Base-by-base conservation (phyloP, 2,888 invertebrate genomes). In the Hirtodrosophila trivittata region DNA sequence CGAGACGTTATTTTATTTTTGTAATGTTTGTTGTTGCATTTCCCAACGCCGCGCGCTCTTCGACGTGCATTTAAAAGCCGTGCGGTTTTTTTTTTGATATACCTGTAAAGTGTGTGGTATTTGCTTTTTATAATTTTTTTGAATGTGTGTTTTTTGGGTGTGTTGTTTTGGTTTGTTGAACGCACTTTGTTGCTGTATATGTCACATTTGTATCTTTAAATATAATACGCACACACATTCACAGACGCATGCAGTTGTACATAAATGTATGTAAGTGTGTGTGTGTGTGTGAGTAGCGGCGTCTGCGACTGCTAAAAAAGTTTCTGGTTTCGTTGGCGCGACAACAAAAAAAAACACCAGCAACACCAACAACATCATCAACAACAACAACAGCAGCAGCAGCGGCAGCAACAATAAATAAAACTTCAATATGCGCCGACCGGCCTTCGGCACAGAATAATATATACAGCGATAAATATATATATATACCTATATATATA, bases 361-460 rank as follows among this genome's bases (percentile, higher is more conserved):
- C 46, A 62, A 47, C 13, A 52, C 45, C 28, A 47, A 50, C 28
- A 47, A 50, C 49, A 66, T 25, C 56, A 43, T 28, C 33, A 59
- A 35, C 38, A 58, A 26, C 50, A 59, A 25, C 51, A 21, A 21
- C 18, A 21, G 5, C 18, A 21, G 30, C 21, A 13, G 12, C 47
- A 30, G 6, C 14, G 14, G 32, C 56, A 26, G 25, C 52, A 58
- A 65, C 49, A 73, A 76, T 52, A 66, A 69, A 74, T 74, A 63
- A 50, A 68, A 73, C 68, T 72, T 72, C 72, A 77, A 75, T 75
- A 75, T 76, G 74, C 70, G 77, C 60, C 66, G 63, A 63, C 66
- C 77, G 75, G 76, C 76, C 76, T 78, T 77, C 76, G 57, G 14
- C 47, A 55, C 75, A 65, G 69, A 75, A 78, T 78, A 75, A 28